Evolutionary conservation across 2,113 vertebrate species (phyloP).

Genomic region (Crotalus viridis): DNA sequence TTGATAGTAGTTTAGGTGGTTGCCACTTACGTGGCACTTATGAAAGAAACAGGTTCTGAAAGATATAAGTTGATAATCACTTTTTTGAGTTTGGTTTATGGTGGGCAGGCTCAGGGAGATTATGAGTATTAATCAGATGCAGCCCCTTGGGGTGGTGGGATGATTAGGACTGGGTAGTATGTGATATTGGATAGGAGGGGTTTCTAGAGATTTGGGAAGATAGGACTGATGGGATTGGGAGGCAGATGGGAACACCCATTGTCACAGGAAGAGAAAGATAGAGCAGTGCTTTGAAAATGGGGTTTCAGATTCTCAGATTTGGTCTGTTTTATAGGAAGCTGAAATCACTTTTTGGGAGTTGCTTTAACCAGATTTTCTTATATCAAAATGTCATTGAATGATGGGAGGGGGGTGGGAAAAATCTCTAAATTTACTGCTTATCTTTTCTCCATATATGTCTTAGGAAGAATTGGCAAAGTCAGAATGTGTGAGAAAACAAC

Average conservation of each 20-base stretch:
- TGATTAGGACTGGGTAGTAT: not conserved
- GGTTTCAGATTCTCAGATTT: not conserved
- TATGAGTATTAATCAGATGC: not conserved
- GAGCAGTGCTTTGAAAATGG: not conserved
- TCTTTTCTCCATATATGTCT: constrained; percentile 27
- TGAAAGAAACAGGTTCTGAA: not conserved
- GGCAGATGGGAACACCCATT: not conserved
- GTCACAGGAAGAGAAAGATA: not conserved
- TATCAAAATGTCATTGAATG: not conserved
- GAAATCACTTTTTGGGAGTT: not conserved
- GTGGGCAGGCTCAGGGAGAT: not conserved
- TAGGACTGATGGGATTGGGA: not conserved
- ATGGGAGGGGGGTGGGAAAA: not conserved
- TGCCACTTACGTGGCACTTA: not conserved
- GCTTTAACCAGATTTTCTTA: not conserved
- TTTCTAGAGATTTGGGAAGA: not conserved
- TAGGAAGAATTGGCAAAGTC: constrained; percentile 84
- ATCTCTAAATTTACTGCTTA: not conserved
- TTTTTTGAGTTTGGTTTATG: not conserved
- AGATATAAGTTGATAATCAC: not conserved
- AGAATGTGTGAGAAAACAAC: constrained; percentile 73
- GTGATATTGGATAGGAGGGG: not conserved
- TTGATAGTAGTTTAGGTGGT: not conserved
- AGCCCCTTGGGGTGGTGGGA: not conserved
- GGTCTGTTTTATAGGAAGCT: not conserved